Evolutionary conservation across 1,140 invertebrate species (phyloP).

Genomic region (Drosophila sp.): DNA sequence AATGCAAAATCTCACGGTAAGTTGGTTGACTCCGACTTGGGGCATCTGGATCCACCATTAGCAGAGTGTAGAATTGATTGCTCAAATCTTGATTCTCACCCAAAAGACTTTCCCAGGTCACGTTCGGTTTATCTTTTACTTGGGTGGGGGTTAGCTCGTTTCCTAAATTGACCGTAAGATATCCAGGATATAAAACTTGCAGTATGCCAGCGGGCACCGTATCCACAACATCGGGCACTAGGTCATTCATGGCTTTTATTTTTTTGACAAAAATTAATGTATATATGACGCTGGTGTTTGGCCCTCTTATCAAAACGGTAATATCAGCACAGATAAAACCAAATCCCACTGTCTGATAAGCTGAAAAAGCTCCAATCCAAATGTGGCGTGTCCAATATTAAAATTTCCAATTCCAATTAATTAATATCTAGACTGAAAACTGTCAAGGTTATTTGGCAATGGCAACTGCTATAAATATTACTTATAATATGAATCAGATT

Average conservation of each 20-base stretch:
- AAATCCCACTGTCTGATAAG: slow-evolving; percentile 30
- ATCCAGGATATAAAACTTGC: slow-evolving; percentile 86
- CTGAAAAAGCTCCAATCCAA: slow-evolving; percentile 22
- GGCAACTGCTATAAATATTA: slow-evolving; percentile 59
- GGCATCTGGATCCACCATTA: slow-evolving; percentile 95
- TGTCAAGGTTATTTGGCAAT: slow-evolving; percentile 27
- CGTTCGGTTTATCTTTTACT: slow-evolving; percentile 87
- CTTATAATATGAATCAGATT: slow-evolving; percentile 28
- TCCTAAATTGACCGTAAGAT: slow-evolving; percentile 86
- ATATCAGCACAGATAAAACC: slow-evolving; percentile 3
- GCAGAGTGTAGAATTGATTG: slow-evolving; percentile 88
- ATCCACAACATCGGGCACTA: slow-evolving; percentile 87
- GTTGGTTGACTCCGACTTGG: slow-evolving; percentile 91
- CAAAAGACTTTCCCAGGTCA: slow-evolving; percentile 85
- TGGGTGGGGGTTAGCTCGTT: slow-evolving; percentile 90
- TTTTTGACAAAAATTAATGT: slow-evolving; percentile 20
- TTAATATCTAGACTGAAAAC: slow-evolving; percentile 57
- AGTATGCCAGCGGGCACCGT: slow-evolving; percentile 81
- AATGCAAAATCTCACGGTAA: slow-evolving; percentile 95
- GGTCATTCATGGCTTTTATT: slow-evolving; percentile 51
- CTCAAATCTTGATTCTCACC: slow-evolving; percentile 74
- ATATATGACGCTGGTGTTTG: slow-evolving; percentile 32
- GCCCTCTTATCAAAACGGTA: slow-evolving; percentile 53
- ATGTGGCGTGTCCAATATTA: slow-evolving; percentile 20
- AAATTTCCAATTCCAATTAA: slow-evolving; percentile 59